phyloP scores from a whole-genome alignment of 2,113 vertebrate genomes.

The Illadopsis cleaveri region DNA sequence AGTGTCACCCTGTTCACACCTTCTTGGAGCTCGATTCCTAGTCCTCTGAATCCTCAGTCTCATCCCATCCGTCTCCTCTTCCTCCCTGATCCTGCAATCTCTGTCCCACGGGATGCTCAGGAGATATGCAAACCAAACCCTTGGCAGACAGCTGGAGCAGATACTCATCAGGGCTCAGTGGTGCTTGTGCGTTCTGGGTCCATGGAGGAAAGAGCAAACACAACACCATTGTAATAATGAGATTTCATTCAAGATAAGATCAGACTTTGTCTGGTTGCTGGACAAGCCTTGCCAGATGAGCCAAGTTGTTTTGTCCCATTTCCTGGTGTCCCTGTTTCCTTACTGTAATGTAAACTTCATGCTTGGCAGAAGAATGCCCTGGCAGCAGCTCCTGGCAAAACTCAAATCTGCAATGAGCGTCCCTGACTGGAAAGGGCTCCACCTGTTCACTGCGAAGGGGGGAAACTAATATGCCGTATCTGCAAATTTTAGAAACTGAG shows the following conservation, averaged over 20 bases:
- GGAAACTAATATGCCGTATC: not conserved
- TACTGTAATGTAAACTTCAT: not conserved
- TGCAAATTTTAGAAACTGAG: slow-evolving; percentile 64
- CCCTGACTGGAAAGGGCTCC: slow-evolving; percentile 14
- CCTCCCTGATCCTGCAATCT: not conserved
- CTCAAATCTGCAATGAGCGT: not conserved
- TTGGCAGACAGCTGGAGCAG: not conserved
- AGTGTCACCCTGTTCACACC: not conserved
- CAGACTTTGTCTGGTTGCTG: not conserved
- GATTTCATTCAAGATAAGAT: slow-evolving; percentile 27
- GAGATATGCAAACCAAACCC: not conserved
- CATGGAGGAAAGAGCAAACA: not conserved
- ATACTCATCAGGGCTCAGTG: not conserved
- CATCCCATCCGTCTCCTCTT: not conserved
- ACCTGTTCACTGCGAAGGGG: not conserved
- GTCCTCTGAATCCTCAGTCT: not conserved
- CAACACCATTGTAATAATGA: not conserved
- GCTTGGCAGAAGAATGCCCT: not conserved
- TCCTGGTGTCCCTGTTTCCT: not conserved
- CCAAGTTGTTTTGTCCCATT: not conserved
- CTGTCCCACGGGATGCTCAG: not conserved
- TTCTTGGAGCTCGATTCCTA: not conserved
- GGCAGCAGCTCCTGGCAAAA: not conserved
- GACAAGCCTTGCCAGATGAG: not conserved
- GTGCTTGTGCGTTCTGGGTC: not conserved